Percentiles rank a stretch among this genome's conserved stretches.
Evolutionary conservation across 2,888 invertebrate genomes (phyloP).

Genomic region (Megamerina dolium): DNA sequence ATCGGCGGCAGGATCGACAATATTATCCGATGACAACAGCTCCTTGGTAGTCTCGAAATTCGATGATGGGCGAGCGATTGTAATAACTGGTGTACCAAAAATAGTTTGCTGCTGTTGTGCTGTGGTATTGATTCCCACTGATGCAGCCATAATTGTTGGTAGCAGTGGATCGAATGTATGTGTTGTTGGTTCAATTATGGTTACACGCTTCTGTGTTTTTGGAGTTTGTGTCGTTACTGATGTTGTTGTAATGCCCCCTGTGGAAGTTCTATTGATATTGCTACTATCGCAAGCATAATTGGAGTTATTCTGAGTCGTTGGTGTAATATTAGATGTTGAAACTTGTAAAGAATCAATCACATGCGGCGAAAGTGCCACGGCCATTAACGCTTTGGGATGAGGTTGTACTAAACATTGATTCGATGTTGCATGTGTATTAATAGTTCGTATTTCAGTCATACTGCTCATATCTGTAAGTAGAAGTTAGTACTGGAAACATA

Average conservation of each 20-base stretch:
- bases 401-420: not conserved
- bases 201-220: slow-evolving; percentile 46
- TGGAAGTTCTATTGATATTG: slow-evolving; percentile 8
- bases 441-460: slow-evolving; percentile 44
- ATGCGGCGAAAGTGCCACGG: slow-evolving; percentile 22
- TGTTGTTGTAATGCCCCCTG: slow-evolving; percentile 23
- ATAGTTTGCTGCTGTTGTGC: slow-evolving; percentile 6
- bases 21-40: too few relatives aligned
- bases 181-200: slow-evolving; percentile 45
- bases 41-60: slow-evolving; percentile 10
- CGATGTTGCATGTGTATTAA: slow-evolving; percentile 27
- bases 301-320: slow-evolving; percentile 1
- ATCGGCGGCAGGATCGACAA: slow-evolving; percentile 1
- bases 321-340: too few relatives aligned
- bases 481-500: too few relatives aligned
- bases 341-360: slow-evolving; percentile 8
- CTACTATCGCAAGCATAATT: slow-evolving; percentile 12
- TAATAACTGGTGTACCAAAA: slow-evolving; percentile 26
- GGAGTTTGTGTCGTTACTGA: slow-evolving; percentile 39
- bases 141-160: slow-evolving; percentile 40
- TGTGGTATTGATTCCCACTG: slow-evolving; percentile 24
- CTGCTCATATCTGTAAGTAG: too few relatives aligned
- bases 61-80: slow-evolving; percentile 22
- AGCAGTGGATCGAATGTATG: slow-evolving; percentile 43
- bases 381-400: slow-evolving; percentile 40